Percentiles rank a stretch among this genome's conserved stretches.
These are phyloP conservation scores for Cosmorhoe ocellata DNA, from an alignment of 2,888 invertebrate genomes.

Conservation along the genomic window DNA sequence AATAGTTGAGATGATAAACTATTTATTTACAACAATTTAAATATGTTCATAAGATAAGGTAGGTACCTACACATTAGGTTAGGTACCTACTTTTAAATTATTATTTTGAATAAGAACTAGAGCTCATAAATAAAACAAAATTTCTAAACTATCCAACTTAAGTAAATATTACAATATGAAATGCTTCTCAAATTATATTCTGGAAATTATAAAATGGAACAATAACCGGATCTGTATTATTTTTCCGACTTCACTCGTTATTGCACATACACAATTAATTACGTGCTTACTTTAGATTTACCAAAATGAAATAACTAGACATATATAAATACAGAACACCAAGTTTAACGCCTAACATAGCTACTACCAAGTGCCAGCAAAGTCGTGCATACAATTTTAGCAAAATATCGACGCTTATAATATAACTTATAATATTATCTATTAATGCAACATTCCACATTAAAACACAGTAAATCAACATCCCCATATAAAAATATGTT, in stretches of 20 bases:
- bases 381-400: background rate
- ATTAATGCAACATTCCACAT: slow-evolving; percentile 1
- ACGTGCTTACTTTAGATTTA: no score
- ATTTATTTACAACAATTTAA: slow-evolving; percentile 78
- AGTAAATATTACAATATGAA: background rate
- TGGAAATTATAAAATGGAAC: background rate
- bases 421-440: no score
- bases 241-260: no score
- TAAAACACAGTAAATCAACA: slow-evolving; percentile 10
- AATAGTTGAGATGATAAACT: slow-evolving; percentile 66
- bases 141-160: background rate
- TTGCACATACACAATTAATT: background rate
- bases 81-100: slow-evolving; percentile 47
- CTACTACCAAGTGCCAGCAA: no score
- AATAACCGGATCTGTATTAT: no score
- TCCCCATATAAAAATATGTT: background rate
- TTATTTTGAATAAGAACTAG: slow-evolving; percentile 40
- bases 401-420: background rate
- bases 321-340: no score
- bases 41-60: slow-evolving; percentile 73
- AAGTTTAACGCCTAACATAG: no score
- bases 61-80: slow-evolving; percentile 67
- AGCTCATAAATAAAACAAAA: slow-evolving; percentile 37
- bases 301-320: no score
- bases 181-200: background rate